These are phyloP conservation scores for Cephus sareptanus DNA, from an alignment of 2,888 invertebrate species.

Conservation along the genomic window DNA sequence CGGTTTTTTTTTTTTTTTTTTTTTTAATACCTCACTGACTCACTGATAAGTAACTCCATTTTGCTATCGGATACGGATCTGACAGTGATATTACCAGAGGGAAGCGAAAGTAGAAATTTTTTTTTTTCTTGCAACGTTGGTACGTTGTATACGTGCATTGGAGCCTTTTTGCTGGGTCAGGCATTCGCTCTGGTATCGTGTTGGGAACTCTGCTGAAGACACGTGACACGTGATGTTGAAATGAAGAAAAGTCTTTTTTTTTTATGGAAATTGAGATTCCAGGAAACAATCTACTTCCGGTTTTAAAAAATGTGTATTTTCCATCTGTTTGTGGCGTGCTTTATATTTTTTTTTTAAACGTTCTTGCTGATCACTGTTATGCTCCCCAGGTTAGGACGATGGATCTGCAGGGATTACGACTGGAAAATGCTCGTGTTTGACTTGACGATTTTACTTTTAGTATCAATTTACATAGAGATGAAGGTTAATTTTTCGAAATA, in stretches of 20 bases:
- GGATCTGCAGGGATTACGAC: too few relatives aligned
- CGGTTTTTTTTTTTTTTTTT: not conserved
- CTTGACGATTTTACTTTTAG: too few relatives aligned
- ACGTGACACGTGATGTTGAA: not conserved
- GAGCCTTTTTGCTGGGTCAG: not conserved
- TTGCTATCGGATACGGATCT: not conserved
- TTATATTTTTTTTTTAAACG: not conserved
- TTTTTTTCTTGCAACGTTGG: not conserved
- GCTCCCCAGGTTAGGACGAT: too few relatives aligned
- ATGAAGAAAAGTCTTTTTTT: not conserved
- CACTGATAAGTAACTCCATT: not conserved
- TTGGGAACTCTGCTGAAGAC: not conserved
- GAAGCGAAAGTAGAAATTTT: not conserved
- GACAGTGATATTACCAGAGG: not conserved
- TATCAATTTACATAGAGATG: slow-evolving; percentile 3
- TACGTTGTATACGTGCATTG: not conserved
- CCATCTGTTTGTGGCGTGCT: not conserved
- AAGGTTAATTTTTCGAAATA: slow-evolving; percentile 27
- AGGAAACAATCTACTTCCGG: not conserved
- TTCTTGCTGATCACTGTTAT: too few relatives aligned
- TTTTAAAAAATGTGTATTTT: too few relatives aligned
- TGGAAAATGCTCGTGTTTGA: too few relatives aligned
- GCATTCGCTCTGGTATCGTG: not conserved
- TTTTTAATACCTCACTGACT: not conserved
- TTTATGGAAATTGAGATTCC: not conserved